Evolutionary conservation across 1,140 invertebrate genomes (phyloP).

Genomic region (Diploscapter pachys): DNA sequence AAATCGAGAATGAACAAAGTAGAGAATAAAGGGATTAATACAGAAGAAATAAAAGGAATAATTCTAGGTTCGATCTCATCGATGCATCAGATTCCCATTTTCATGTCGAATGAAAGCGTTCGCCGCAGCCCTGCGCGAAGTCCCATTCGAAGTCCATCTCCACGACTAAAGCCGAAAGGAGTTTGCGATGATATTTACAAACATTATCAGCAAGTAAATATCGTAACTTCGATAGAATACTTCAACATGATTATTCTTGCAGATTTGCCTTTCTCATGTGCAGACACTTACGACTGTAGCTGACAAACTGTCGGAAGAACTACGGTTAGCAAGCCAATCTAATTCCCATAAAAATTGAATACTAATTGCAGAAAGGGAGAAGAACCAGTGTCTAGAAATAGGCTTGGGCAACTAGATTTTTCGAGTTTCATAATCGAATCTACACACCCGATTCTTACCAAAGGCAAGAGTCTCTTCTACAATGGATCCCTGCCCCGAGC

Average conservation of each 20-base stretch:
- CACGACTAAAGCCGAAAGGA: not conserved
- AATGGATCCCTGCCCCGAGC: slow-evolving; percentile 27
- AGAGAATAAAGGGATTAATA: too few species aligned
- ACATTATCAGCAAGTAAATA: slow-evolving; percentile 20
- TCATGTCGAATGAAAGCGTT: slow-evolving; percentile 28
- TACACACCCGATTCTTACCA: slow-evolving; percentile 22
- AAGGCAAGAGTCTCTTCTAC: slow-evolving; percentile 30
- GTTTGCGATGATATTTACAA: slow-evolving; percentile 19
- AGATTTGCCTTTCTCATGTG: slow-evolving; percentile 22
- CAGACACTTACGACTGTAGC: slow-evolving; percentile 30
- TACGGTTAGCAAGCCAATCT: not conserved
- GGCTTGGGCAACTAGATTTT: slow-evolving; percentile 23
- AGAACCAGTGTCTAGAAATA: slow-evolving; percentile 27
- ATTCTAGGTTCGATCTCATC: not conserved
- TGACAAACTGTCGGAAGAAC: slow-evolving; percentile 27
- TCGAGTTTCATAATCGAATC: slow-evolving; percentile 23
- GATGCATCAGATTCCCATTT: slow-evolving; percentile 28
- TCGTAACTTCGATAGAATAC: not conserved
- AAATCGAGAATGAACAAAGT: too few species aligned
- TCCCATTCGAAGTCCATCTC: not conserved
- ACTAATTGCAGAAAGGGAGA: slow-evolving; percentile 22
- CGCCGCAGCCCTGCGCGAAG: not conserved
- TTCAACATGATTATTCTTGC: not conserved
- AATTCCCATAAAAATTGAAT: not conserved
- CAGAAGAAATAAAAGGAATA: too few species aligned